A percentile compares a stretch with the other conserved stretches of the same genome.
These are phyloP conservation scores for Prietella phreatophila DNA, from an alignment of 2,113 vertebrate genomes.

Conservation along the genomic window DNA sequence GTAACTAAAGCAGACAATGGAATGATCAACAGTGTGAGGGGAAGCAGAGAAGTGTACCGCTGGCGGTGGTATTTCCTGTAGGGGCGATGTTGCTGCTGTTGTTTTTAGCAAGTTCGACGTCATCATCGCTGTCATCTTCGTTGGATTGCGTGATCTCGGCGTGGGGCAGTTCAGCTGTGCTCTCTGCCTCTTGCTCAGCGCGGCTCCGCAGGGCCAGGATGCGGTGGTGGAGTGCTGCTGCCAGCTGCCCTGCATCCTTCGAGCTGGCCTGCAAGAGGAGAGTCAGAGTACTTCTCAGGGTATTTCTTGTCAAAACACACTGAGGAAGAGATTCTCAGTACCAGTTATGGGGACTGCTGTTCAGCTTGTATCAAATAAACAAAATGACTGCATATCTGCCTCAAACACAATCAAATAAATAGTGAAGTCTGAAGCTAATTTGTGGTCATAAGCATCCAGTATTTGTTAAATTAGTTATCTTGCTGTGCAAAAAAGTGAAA, in stretches of 20 bases:
- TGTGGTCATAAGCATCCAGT: neutral
- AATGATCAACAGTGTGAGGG: neutral
- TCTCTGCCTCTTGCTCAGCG: slow-evolving; percentile 86
- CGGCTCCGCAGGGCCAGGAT: slow-evolving; percentile 89
- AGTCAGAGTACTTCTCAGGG: neutral
- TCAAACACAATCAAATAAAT: neutral
- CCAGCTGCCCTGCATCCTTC: slow-evolving; percentile 94
- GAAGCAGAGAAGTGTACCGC: slow-evolving; percentile 31
- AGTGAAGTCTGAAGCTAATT: neutral
- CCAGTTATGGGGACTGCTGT: neutral
- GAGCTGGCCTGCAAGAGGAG: slow-evolving; percentile 83
- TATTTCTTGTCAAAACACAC: neutral
- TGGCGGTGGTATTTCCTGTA: slow-evolving; percentile 44
- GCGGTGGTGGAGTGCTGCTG: slow-evolving; percentile 91
- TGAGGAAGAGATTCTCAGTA: neutral
- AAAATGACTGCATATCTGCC: neutral
- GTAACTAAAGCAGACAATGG: neutral
- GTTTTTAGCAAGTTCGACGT: slow-evolving; percentile 77
- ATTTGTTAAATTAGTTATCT: neutral
- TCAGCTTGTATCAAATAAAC: neutral
- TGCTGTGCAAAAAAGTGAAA: neutral
- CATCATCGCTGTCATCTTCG: slow-evolving; percentile 91
- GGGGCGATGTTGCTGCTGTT: slow-evolving; percentile 63
- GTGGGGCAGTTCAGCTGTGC: slow-evolving; percentile 60
- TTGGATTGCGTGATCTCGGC: slow-evolving; percentile 84